A percentile compares a stretch with the other conserved stretches of the same genome.
These are phyloP conservation scores for Drosophila pseudoobscura DNA, from an alignment of 1,140 invertebrate species.

Conservation along the genomic window DNA sequence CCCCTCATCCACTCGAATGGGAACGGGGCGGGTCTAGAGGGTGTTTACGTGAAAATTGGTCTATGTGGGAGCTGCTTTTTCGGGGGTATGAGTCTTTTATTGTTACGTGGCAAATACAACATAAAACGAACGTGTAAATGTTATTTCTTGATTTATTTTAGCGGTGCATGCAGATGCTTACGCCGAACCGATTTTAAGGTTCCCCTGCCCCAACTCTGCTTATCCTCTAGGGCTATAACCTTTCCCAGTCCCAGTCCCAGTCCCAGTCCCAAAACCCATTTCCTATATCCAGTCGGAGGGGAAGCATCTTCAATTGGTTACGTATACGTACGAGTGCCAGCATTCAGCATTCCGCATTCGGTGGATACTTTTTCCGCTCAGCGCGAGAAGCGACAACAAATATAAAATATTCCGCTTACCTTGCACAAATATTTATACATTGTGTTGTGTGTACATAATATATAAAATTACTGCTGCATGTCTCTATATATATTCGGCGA, in stretches of 20 bases:
- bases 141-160: conserved; percentile 82
- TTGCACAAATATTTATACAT: conserved; percentile 79
- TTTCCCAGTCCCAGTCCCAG: neutral
- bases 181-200: conserved; percentile 68
- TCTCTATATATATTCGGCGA: conserved; percentile 18
- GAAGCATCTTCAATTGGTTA: conserved; percentile 36
- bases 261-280: neutral
- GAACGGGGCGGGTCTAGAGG: conserved; percentile 16
- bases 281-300: neutral
- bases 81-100: conserved; percentile 53
- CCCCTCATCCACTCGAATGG: conserved; percentile 12
- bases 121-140: conserved; percentile 82
- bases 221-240: neutral
- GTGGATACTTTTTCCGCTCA: conserved; percentile 33
- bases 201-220: conserved; percentile 1
- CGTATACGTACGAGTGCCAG: conserved; percentile 33
- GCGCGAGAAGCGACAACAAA: conserved; percentile 40
- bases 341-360: neutral
- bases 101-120: conserved; percentile 81
- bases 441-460: conserved; percentile 54
- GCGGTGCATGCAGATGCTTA: conserved; percentile 80
- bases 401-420: conserved; percentile 79
- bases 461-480: conserved; percentile 73
- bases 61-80: conserved; percentile 33
- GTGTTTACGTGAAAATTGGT: conserved; percentile 64